Evolutionary conservation across 2,113 vertebrate genomes (phyloP), one percentile per base, ranked within the genome.

Genomic region (Ammodytes dubius): DNA sequence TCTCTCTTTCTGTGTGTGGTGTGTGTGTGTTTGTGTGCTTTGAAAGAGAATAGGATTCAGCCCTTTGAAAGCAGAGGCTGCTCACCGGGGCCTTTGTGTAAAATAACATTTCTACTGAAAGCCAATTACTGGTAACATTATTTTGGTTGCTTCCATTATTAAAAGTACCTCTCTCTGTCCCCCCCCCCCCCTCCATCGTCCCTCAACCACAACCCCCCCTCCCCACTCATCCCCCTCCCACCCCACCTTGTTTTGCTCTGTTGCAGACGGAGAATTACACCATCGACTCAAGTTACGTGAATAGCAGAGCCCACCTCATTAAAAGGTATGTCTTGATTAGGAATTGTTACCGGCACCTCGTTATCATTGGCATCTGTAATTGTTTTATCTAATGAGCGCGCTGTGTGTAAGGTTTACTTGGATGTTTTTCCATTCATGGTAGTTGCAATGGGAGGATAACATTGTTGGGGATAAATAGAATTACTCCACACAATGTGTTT

Each of bases 301-400:
- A 99, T 93, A 99, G 97, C 96, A 96, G 98, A 96, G 97, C 98
- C 88, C 98, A 99, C 95, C 97, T 99, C 95, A 99, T 99, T 95
- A 99, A 99, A 96, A 99, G 98, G 98, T 99, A 99, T 42, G 96
- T 96, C 88, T 94, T 93, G 89, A 92, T 93, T 92, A 93, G 85
- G 84, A 89, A 93, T 88, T 92, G 88, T 91, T 92, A 88, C 91
- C 74, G 82, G 87, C 88, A 64, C 84, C 85, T 93, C 70, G 87
- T 88, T 91, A 85, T 89, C 89, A 82, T 91, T 87, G 86, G 92
- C 90, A 92, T 93, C 88, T 85, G 82, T 94, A 90, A 93, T 93
- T 92, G 88, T 92, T 90, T 89, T 75, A 90, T 91, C 89, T 91
- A 91, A 93, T 92, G 91, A 90, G 89, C 71, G 73, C 87, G 71